Evolutionary conservation across 1,140 invertebrate genomes (phyloP).

Genomic region (Trichonephila inaurata): DNA sequence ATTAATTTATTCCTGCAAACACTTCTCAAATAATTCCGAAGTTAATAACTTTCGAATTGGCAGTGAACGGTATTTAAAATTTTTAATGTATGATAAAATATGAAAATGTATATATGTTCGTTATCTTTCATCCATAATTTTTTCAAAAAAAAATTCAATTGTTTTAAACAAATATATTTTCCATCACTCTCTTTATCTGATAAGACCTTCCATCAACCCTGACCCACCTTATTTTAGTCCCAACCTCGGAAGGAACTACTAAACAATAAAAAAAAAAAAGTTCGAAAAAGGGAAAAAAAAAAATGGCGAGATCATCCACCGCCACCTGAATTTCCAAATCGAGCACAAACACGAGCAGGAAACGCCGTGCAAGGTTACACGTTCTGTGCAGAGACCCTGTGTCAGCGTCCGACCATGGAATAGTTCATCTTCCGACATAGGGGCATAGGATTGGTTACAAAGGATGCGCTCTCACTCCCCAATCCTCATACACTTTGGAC

Average conservation of each 20-base stretch:
- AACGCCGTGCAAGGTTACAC: conserved; percentile 28
- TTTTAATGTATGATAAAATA: too few relatives aligned
- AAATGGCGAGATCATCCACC: background rate
- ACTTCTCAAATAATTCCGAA: too few relatives aligned
- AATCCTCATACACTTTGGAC: background rate
- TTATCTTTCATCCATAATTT: too few relatives aligned
- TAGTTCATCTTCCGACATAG: conserved; percentile 10
- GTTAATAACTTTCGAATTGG: too few relatives aligned
- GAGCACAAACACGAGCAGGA: background rate
- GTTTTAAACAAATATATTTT: too few relatives aligned
- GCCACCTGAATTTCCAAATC: background rate
- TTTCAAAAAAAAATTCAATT: too few relatives aligned
- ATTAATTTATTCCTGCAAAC: too few relatives aligned
- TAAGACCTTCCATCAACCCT: too few relatives aligned
- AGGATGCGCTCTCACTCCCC: conserved; percentile 50
- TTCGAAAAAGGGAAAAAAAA: background rate
- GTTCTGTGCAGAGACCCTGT: background rate
- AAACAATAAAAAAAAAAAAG: background rate
- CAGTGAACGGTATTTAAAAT: too few relatives aligned
- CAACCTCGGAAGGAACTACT: background rate
- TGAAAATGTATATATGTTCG: too few relatives aligned
- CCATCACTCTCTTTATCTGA: too few relatives aligned
- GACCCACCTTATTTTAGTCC: background rate
- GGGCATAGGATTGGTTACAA: background rate
- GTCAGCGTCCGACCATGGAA: conserved; percentile 16